phyloP scores from a whole-genome alignment of 2,797 vertebrate genomes.

The Erpetoichthys calabaricus region DNA sequence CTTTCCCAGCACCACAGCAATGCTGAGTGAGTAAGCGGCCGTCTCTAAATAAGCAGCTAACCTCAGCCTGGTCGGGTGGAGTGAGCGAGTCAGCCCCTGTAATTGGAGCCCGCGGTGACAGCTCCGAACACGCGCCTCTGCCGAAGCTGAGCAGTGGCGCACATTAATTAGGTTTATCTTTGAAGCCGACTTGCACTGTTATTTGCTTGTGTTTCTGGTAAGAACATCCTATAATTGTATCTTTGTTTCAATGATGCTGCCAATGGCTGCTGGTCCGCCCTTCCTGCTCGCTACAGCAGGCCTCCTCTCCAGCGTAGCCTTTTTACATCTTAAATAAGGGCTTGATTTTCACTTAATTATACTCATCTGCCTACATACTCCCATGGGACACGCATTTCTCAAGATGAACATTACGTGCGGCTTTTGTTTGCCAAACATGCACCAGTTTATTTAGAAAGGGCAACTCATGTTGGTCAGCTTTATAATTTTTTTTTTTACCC shows the following conservation, averaged over 20 bases:
- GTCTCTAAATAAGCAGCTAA: too few species aligned
- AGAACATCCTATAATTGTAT: constrained; percentile 12
- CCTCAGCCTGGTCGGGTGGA: background rate
- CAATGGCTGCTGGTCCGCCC: constrained; percentile 8
- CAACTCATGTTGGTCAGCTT: too few species aligned
- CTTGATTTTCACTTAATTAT: constrained; percentile 17
- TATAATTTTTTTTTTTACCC: too few species aligned
- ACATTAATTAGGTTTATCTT: constrained; percentile 1
- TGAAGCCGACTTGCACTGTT: background rate
- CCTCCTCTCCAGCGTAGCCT: accelerated
- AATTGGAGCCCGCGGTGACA: background rate
- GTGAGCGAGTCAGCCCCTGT: background rate
- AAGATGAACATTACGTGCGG: constrained; percentile 3
- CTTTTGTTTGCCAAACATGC: background rate
- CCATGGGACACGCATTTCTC: constrained; percentile 11
- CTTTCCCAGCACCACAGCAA: too few species aligned
- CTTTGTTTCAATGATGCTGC: constrained; percentile 19
- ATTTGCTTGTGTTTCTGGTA: background rate
- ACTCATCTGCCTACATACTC: constrained; percentile 15
- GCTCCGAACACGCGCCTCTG: background rate
- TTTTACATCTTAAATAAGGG: constrained; percentile 22
- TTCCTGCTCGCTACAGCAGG: constrained; percentile 2
- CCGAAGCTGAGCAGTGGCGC: background rate
- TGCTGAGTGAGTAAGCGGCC: too few species aligned
- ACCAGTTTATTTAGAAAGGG: background rate